Conservation (phyloP, 2,797 vertebrate species). For the Crocidura indochinensis region DNA sequence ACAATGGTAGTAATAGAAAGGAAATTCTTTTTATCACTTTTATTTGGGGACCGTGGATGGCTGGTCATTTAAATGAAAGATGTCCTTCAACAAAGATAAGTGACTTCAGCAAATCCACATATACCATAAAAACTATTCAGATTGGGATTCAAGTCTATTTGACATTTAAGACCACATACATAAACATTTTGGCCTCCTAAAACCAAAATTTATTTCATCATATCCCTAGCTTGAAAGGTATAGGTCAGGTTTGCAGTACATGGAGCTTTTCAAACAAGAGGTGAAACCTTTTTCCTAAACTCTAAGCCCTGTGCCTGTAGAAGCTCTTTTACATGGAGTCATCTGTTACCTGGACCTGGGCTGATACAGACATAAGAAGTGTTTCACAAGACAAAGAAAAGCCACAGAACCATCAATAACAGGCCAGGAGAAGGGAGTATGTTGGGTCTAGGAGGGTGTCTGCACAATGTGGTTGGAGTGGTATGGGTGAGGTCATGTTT, state of each 20-base stretch:
- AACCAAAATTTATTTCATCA: conserved; percentile 39
- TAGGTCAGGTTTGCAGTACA: not conserved
- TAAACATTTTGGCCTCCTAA: conserved; percentile 62
- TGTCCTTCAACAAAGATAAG: conserved; percentile 14
- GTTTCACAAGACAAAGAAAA: not conserved
- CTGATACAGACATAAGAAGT: conserved; percentile 30
- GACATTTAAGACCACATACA: conserved; percentile 6
- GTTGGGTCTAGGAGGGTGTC: conserved; percentile 11
- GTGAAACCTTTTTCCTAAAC: conserved; percentile 22
- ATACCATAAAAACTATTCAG: conserved; percentile 33
- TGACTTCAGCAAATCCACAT: conserved; percentile 15
- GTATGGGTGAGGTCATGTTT: not conserved
- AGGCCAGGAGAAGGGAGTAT: not conserved
- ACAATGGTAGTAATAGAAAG: not conserved
- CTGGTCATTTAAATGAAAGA: not conserved
- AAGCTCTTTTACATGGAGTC: conserved; percentile 6
- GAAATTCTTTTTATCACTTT: conserved; percentile 44
- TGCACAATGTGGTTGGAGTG: not conserved
- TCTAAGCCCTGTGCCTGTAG: conserved; percentile 2
- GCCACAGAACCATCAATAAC: conserved; percentile 19
- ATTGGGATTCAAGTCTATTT: conserved; percentile 45
- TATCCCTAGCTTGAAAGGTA: not conserved
- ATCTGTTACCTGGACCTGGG: not conserved
- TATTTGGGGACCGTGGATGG: not conserved
- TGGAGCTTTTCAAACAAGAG: not conserved